phyloP scores from a whole-genome alignment of 2,113 vertebrate genomes.

The Pseudopipra pipra region DNA sequence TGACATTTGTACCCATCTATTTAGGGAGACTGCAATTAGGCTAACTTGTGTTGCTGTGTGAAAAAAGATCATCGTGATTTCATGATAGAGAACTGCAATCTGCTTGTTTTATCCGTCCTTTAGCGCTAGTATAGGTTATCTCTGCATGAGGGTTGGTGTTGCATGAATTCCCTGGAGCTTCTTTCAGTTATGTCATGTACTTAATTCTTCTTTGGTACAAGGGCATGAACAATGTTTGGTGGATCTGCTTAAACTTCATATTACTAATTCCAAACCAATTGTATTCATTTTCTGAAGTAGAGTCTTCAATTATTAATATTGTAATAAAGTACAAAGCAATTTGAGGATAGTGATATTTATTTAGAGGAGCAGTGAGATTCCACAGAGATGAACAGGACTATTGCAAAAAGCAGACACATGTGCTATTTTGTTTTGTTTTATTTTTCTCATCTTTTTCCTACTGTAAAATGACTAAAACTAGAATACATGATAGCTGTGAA shows the following conservation, averaged over 20 bases:
- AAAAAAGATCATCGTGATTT: not conserved
- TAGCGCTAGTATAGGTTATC: not conserved
- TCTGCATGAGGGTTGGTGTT: not conserved
- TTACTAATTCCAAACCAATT: not conserved
- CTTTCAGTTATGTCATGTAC: not conserved
- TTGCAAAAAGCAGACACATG: not conserved
- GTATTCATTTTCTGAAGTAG: conserved; percentile 14
- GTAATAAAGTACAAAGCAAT: not conserved
- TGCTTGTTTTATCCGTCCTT: not conserved
- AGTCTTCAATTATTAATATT: conserved; percentile 31
- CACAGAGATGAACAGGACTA: not conserved
- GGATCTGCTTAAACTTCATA: not conserved
- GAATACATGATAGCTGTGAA: not conserved
- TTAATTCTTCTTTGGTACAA: not conserved
- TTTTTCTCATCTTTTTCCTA: not conserved
- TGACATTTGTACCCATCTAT: conserved; percentile 3
- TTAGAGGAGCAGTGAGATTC: not conserved
- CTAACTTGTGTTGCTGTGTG: not conserved
- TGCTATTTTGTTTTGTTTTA: not conserved
- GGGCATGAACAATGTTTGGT: not conserved
- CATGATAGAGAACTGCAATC: not conserved
- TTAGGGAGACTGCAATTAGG: not conserved
- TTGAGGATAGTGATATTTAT: not conserved
- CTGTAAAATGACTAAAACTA: not conserved
- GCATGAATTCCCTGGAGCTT: not conserved